Evolutionary conservation across 2,113 vertebrate genomes (phyloP), one percentile per base, ranked within the genome.

Genomic region (Bos indicus): DNA sequence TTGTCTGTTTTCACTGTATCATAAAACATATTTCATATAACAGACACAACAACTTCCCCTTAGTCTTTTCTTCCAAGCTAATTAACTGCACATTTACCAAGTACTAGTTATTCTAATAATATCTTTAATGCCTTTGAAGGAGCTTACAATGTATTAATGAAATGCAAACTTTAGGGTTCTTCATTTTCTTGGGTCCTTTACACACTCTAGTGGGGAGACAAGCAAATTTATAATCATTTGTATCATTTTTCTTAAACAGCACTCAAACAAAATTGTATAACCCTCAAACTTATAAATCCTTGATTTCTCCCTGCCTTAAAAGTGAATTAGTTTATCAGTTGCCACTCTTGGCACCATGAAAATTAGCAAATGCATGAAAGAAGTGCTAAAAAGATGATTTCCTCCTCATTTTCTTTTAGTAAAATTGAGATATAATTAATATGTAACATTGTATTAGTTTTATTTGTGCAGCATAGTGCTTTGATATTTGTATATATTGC

Each of bases 1-100:
- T 86, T 97, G 33, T 92, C 71, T 97, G 78, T 96, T 95, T 97
- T 85, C 80, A 83, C 48, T 95, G 78, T 74, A 97, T 93, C 95
- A 97, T 93, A 96, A 94, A 98, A 94, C 14, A 13, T 97, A 94
- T 28, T 98, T 97, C 90, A 97, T 94, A 91, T 60, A 67, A 93
- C 28, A 96, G 40, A 92, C 10, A 95, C 56, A 94, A 43, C 40
- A 94, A 36, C n/a, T 96, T 97, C 36, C 48, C 97, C 84, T 96
- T 93, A 78, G n/a, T 91, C 28, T 43, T 51, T 89, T 87, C 52
- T 62, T 97, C 81, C 56, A 91, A 86, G 46, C 77, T 94, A 91
- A 96, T 80, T 92, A 97, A 94, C 84, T 95, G 43, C 14, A 92
- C 23, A 90, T 85, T 12, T 91, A 82, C 28, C 17, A 91, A 81